Evolutionary conservation across 1,140 invertebrate species (phyloP), one percentile per base, ranked within the genome.

Genomic region (Harpegnathos saltator): DNA sequence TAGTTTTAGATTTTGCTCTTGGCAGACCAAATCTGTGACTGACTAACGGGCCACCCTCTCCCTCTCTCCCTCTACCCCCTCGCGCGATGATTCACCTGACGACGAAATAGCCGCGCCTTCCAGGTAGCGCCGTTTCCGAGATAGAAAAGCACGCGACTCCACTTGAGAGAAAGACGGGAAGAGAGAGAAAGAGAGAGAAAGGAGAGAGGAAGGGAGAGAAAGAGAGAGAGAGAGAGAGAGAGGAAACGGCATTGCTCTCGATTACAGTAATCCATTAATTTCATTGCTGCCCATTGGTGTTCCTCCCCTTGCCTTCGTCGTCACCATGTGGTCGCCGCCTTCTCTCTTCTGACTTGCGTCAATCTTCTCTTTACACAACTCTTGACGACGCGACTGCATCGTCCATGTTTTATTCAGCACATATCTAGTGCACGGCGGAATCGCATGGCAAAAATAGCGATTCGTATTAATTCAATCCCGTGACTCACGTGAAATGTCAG

Each of bases 11-110:
- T 69, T 74, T 62, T 69, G 11, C 81, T 88, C 73, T 85, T 83
- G 87, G 87, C 87, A 81, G 66, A 80, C 68, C 72, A 69, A 73
- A 83, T 83, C 84, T 54, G 50, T 48, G 22, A 83, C 83, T 80
- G 80, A 85, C 73, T 89, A 88, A 88, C 83, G 73, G 52, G 11
- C 52, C 63, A 19, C 65, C 68, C 48, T 62, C 48, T 66, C n/a
- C n/a, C 61, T 62, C 48, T 63, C 61, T 17, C 17, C 50, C 26
- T 19, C 38, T 5, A 26, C 74, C 7, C 4, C 5, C n/a, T 33
- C 33, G 52, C 33, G 52, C 59, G 84, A 89, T 89, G 88, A 89
- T 89, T 89, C 88, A 89, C 82, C 82, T 86, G 75, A 15, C 22
- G 48, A 71, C 59, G 82, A 72, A 85, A 89, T 85, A 78, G 71